Conservation (phyloP, 2,113 vertebrate species). For the Brevimyrus niger region DNA sequence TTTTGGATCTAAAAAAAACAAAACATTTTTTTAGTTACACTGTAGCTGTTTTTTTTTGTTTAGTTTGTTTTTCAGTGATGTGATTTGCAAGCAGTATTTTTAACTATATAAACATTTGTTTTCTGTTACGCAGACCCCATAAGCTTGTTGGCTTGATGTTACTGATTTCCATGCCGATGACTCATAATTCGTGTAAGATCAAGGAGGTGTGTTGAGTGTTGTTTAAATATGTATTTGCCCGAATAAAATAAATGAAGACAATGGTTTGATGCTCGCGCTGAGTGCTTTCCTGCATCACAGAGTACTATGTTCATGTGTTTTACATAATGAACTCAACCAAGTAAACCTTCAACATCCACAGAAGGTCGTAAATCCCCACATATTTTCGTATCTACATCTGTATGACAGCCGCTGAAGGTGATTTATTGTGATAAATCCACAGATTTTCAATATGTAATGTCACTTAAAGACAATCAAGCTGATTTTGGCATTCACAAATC, state of each 20-base stretch:
- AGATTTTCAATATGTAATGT: neutral
- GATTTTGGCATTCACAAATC: neutral
- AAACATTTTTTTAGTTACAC: neutral
- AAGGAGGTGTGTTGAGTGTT: conserved; percentile 70
- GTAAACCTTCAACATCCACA: neutral
- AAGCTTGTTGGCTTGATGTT: conserved; percentile 46
- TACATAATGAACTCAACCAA: neutral
- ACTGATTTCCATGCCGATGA: conserved; percentile 72
- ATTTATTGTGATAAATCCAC: neutral
- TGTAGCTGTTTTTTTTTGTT: neutral
- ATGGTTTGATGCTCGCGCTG: neutral
- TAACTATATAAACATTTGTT: neutral
- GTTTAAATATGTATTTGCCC: conserved; percentile 72
- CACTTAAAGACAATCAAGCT: neutral
- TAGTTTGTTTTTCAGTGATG: neutral
- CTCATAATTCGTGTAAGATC: conserved; percentile 60
- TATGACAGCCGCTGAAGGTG: neutral
- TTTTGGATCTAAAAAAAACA: neutral
- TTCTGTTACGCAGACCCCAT: neutral
- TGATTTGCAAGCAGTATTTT: neutral
- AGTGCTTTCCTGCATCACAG: neutral
- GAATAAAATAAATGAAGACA: neutral
- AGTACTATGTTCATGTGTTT: neutral
- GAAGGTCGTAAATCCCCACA: neutral
- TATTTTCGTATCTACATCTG: neutral